phyloP scores from a whole-genome alignment of 2,797 vertebrate genomes.

The Arremon aurantiirostris region DNA sequence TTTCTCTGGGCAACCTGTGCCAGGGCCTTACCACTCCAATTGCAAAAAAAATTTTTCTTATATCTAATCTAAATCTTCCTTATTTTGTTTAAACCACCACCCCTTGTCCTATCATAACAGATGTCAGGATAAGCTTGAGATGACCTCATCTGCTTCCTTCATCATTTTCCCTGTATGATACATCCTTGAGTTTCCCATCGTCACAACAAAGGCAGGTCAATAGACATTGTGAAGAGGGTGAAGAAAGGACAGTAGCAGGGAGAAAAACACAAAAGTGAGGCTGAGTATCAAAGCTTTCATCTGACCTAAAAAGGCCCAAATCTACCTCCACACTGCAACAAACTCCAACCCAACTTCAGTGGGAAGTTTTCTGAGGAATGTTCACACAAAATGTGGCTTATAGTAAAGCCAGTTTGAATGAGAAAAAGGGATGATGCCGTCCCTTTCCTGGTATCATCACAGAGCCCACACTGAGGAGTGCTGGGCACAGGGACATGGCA shows the following conservation, averaged over 20 bases:
- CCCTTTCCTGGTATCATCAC: background rate
- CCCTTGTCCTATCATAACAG: background rate
- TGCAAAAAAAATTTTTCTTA: background rate
- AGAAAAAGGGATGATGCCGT: background rate
- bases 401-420: background rate
- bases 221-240: background rate
- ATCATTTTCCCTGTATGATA: background rate
- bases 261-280: background rate
- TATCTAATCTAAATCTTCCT: background rate
- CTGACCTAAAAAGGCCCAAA: background rate
- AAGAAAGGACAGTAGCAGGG: background rate
- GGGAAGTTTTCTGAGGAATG: background rate
- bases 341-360: background rate
- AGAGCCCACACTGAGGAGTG: background rate
- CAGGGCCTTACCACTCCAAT: background rate
- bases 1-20: background rate
- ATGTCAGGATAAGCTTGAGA: background rate
- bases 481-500: accelerated
- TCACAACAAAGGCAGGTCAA: background rate
- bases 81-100: background rate
- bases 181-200: background rate
- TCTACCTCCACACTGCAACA: background rate
- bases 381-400: background rate
- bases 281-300: background rate
- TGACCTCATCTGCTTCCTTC: background rate